A percentile compares a stretch with the other conserved stretches of the same genome.
phyloP scores from a whole-genome alignment of 2,797 vertebrate genomes.

The Brachymystax lenok region DNA sequence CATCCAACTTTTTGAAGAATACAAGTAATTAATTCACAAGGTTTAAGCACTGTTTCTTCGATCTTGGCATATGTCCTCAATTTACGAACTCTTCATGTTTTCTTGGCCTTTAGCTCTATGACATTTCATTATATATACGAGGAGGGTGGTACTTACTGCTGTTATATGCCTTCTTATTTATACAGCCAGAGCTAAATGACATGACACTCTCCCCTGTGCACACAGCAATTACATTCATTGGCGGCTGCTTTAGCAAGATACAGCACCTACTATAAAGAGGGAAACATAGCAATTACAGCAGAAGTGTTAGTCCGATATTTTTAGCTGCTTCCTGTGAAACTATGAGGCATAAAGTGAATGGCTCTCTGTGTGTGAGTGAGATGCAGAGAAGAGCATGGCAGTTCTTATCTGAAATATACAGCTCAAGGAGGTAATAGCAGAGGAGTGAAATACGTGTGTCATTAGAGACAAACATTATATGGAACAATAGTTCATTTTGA shows the following conservation, averaged over 20 bases:
- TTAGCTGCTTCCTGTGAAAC: constrained; percentile 78
- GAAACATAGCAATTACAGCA: constrained; percentile 75
- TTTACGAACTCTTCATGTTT: constrained; percentile 49
- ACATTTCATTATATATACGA: constrained; percentile 51
- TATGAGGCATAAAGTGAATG: constrained; percentile 67
- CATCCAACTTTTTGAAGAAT: background rate
- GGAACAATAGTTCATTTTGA: background rate
- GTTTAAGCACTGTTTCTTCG: background rate
- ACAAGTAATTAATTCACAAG: background rate
- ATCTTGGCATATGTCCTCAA: constrained; percentile 42
- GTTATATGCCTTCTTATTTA: constrained; percentile 72
- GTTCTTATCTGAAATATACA: constrained; percentile 46
- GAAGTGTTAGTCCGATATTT: constrained; percentile 75
- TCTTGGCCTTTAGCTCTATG: constrained; percentile 54
- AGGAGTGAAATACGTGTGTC: constrained; percentile 38
- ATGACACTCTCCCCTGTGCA: constrained; percentile 72
- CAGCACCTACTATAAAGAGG: constrained; percentile 75
- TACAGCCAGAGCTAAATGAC: constrained; percentile 74
- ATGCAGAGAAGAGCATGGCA: constrained; percentile 42
- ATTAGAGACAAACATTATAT: background rate
- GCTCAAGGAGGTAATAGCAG: constrained; percentile 10
- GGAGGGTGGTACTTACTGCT: constrained; percentile 67
- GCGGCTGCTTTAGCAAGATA: constrained; percentile 74
- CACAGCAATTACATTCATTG: constrained; percentile 80
- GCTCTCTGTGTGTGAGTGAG: constrained; percentile 61